Evolutionary conservation across 92 coral and sea anemone species (phyloP).

Genomic region (Ricordea florida): DNA sequence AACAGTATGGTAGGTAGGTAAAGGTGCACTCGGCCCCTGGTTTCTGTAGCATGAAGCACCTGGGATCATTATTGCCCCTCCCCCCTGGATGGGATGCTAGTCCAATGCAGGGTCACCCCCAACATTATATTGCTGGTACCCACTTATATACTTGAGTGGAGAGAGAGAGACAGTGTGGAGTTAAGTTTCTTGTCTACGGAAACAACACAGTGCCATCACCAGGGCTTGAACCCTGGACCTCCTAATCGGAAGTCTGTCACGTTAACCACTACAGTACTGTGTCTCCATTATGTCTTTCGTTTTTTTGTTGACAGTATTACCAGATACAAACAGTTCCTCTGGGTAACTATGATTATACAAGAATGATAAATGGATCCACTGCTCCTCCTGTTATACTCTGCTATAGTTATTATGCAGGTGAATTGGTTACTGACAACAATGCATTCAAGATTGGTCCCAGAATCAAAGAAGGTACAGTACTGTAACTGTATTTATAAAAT

Average conservation of each 20-base stretch:
- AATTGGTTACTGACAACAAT: constrained; percentile 38
- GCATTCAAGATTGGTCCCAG: constrained; percentile 39
- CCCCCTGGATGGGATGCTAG: no score
- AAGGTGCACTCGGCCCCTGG: no score
- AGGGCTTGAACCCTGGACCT: no score
- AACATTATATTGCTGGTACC: no score
- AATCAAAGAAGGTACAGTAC: background rate
- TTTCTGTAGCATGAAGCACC: no score
- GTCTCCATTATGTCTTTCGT: background rate
- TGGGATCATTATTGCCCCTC: no score
- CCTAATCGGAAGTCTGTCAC: no score
- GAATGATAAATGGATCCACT: constrained; percentile 7
- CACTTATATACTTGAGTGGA: background rate
- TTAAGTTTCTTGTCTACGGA: no score
- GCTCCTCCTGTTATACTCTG: constrained; percentile 72
- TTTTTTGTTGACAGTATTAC: constrained; percentile 60
- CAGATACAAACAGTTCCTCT: constrained; percentile 58
- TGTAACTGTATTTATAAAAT: background rate
- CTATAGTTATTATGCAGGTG: constrained; percentile 54
- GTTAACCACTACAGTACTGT: no score
- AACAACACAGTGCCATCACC: no score
- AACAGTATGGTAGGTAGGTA: no score
- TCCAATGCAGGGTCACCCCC: no score
- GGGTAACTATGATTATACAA: constrained; percentile 76
- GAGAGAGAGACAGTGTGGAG: background rate